These are phyloP conservation scores for Microtus ochrogaster DNA, from an alignment of 2,113 vertebrate species.

Conservation along the genomic window DNA sequence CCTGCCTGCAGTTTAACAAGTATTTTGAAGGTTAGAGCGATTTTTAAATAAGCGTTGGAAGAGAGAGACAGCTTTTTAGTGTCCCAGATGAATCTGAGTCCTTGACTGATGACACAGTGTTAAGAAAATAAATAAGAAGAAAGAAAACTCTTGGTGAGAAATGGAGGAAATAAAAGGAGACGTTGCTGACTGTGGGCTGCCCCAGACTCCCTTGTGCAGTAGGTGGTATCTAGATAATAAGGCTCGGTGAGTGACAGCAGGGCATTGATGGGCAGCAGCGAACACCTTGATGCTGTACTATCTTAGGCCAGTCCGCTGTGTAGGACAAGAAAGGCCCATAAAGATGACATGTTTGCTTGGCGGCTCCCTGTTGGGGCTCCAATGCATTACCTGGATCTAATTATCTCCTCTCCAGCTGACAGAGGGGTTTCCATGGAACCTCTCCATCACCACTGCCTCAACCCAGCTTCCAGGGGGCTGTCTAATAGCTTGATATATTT, in stretches of 20 bases:
- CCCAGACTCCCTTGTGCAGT: conserved; percentile 52
- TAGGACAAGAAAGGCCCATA: conserved; percentile 87
- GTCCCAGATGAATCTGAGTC: neutral
- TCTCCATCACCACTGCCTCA: conserved; percentile 88
- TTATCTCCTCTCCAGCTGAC: conserved; percentile 91
- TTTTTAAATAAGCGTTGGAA: neutral
- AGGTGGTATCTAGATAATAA: conserved; percentile 81
- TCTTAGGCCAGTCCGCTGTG: conserved; percentile 81
- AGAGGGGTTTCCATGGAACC: conserved; percentile 86
- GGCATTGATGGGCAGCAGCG: conserved; percentile 60
- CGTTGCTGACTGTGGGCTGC: neutral
- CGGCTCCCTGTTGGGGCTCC: conserved; percentile 89
- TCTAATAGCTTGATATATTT: conserved; percentile 93
- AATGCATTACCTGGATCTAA: conserved; percentile 93
- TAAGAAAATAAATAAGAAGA: neutral
- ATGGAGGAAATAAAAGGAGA: neutral
- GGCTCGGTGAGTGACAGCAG: conserved; percentile 70
- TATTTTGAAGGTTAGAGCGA: accelerated
- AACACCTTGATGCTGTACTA: conserved; percentile 79
- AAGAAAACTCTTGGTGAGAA: neutral
- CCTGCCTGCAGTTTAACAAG: neutral
- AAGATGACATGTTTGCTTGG: conserved; percentile 90
- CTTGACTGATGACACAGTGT: neutral
- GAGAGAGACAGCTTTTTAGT: neutral
- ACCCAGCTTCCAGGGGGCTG: conserved; percentile 89